Evolutionary conservation across 2,888 invertebrate species (phyloP), one percentile per base, ranked within the genome.

Genomic region (Ophion ventricosus): DNA sequence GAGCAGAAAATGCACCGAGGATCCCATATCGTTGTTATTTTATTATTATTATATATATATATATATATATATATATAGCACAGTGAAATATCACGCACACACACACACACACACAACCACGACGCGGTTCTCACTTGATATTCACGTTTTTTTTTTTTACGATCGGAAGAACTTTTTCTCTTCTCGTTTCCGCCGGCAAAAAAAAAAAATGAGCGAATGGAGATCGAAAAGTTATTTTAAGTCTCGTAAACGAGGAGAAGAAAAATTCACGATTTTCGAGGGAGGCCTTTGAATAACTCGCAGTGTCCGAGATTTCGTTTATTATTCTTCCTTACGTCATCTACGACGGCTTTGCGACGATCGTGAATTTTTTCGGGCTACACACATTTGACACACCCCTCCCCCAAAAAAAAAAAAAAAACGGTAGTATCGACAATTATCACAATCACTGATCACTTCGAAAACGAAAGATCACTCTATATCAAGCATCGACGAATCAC

Each of bases 11-110:
- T 74, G 77, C 78, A 29, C 49, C 64, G 69, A 69, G 69, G 77
- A 80, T 84, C 69, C 80, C 84, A 84, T 84, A 49, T 72, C 64
- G 80, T 26, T 57, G 20, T 64, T 66, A 59, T 35, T 17, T 72
- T 14, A 14, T 23, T 66, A 25, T 49, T 17, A 11, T 5, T 17
- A 23, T 59, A 20, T 23, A 5, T 59, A 40, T 73, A 57, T 20
- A 59, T 23, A 14, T 63, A 25, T 56, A 49, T 23, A 57, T 82
- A 49, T 70, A 70, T 66, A 5, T 25, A 14, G 29, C 63, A 49
- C 43, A 43, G 43, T 17, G 17, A 35, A 63, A 63, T 66, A 66
- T 59, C 59, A 25, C 59, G 25, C 23, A 11, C 59, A 14, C 57
- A 20, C 57, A 29, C 57, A 20, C 20, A 29, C n/a, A n/a, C n/a